These are phyloP conservation scores for Numenius arquata DNA, from an alignment of 2,113 vertebrate genomes.

Conservation along the genomic window DNA sequence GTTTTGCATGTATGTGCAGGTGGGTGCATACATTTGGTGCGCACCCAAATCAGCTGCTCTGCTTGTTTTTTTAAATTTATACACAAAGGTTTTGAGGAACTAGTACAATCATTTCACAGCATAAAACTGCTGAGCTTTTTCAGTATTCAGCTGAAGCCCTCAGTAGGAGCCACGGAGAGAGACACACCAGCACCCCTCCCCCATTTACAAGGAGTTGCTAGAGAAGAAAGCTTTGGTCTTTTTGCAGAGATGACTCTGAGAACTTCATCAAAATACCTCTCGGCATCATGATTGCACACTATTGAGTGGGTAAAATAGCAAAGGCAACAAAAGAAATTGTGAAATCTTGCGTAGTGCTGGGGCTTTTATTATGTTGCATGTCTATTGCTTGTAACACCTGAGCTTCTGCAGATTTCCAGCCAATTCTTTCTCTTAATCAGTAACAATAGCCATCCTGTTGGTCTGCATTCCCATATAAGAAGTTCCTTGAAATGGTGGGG, in stretches of 20 bases:
- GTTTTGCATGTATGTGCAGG: not conserved
- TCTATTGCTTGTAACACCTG: not conserved
- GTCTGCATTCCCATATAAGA: not conserved
- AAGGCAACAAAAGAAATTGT: not conserved
- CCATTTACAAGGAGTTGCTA: not conserved
- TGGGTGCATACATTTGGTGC: not conserved
- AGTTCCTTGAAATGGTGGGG: not conserved
- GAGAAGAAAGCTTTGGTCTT: not conserved
- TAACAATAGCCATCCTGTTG: not conserved
- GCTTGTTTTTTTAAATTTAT: not conserved
- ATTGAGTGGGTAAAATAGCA: not conserved
- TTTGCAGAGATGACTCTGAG: not conserved
- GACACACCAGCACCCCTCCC: not conserved
- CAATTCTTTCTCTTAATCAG: not conserved
- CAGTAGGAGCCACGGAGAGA: not conserved
- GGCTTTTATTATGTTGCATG: not conserved
- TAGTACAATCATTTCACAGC: not conserved
- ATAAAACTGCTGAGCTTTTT: not conserved
- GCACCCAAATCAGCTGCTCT: not conserved
- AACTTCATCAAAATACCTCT: not conserved
- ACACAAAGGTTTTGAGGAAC: not conserved
- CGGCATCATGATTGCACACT: not conserved
- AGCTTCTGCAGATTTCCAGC: not conserved
- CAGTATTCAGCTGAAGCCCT: not conserved
- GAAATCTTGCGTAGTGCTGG: not conserved